Evolutionary conservation across 92 coral and sea anemone genomes (phyloP).

Genomic region (Paragorgia papillata): DNA sequence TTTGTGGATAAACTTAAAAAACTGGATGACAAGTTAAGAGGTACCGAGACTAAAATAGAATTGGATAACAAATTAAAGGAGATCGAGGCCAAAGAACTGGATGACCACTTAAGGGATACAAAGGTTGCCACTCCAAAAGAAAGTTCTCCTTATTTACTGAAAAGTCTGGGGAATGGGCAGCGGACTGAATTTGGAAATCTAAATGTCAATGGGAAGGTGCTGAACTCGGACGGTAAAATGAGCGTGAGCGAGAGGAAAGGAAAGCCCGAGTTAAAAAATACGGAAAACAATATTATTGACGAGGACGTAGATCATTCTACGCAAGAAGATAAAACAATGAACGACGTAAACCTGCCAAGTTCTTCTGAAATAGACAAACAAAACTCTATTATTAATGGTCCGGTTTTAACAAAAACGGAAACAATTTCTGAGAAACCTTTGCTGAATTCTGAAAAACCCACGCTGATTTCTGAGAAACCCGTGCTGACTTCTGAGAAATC

Average conservation of each 20-base stretch:
- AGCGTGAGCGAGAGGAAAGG: too few species aligned
- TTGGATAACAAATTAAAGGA: not conserved
- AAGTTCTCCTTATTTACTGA: not conserved
- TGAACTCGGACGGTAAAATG: not conserved
- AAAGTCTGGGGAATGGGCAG: not conserved
- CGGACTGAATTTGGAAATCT: not conserved
- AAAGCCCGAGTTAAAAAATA: too few species aligned
- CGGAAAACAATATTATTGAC: not conserved
- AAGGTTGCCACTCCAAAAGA: not conserved
- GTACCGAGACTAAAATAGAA: not conserved
- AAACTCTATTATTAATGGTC: constrained; percentile 5
- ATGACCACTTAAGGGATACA: not conserved
- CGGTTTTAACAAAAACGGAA: not conserved
- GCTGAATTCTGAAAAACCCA: too few species aligned
- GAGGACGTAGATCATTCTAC: not conserved
- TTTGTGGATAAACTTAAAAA: not conserved
- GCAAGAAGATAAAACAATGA: not conserved
- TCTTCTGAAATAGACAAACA: not conserved
- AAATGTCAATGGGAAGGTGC: not conserved
- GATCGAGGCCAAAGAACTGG: not conserved
- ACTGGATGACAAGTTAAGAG: not conserved
- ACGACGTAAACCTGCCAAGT: not conserved
- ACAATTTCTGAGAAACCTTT: not conserved
- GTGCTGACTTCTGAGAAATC: not conserved
- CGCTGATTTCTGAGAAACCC: not conserved